phyloP scores from a whole-genome alignment of 2,113 vertebrate genomes.

The Felis catus region F.catus_Fca126_mat1.0 CM031412.1:210826501-210827000 shows the following conservation, averaged over 20 bases:
- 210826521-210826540: neutral
- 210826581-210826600: neutral
- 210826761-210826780: neutral
- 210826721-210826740: neutral
- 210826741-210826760: neutral
- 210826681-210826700: neutral
- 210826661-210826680: neutral
- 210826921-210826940: conserved; percentile 87
- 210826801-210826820: neutral
- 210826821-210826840: conserved; percentile 91
- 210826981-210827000: neutral
- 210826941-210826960: conserved; percentile 39
- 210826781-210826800: neutral
- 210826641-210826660: neutral
- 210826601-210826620: neutral
- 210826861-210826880: conserved; percentile 92
- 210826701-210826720: neutral
- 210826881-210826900: conserved; percentile 96
- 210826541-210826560: neutral
- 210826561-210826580: neutral
- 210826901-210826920: conserved; percentile 91
- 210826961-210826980: neutral
- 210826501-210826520: neutral
- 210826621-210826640: neutral
- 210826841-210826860: conserved; percentile 93